phyloP scores from a whole-genome alignment of 2,113 vertebrate species.

The Manacus vitellinus region DNA sequence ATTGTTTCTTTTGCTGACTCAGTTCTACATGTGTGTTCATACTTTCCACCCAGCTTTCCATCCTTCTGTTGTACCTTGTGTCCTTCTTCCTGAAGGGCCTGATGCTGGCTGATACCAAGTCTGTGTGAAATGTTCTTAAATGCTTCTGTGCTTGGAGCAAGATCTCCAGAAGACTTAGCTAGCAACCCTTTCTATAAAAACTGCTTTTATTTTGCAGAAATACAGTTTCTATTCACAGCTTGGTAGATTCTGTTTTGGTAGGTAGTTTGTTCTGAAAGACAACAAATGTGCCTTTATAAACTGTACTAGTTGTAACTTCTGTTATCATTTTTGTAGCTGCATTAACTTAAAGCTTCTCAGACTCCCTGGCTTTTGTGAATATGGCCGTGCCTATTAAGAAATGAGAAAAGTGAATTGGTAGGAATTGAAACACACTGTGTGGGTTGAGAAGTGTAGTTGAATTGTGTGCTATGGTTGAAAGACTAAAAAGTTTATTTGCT shows the following conservation, averaged over 20 bases:
- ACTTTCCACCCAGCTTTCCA: background rate
- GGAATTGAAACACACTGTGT: background rate
- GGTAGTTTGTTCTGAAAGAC: background rate
- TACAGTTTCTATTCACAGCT: background rate
- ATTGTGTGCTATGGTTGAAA: background rate
- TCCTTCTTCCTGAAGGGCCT: background rate
- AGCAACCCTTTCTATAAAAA: background rate
- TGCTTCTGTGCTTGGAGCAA: background rate
- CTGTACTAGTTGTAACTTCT: background rate
- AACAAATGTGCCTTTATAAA: background rate
- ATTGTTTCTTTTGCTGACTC: background rate
- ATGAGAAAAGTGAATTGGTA: background rate
- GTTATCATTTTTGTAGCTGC: background rate
- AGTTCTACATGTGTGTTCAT: background rate
- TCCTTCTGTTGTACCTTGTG: background rate
- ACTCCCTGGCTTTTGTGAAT: background rate
- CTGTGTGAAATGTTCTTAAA: background rate
- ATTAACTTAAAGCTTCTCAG: background rate
- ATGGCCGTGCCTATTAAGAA: background rate
- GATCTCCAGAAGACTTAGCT: background rate
- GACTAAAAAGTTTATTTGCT: background rate
- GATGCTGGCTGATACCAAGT: background rate
- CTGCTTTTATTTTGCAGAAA: background rate
- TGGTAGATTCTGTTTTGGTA: background rate
- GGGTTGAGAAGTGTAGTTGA: background rate